Percentiles rank a stretch among this genome's conserved stretches.
phyloP scores from a whole-genome alignment of 1,140 invertebrate species.

The Drosophila funebris region DNA sequence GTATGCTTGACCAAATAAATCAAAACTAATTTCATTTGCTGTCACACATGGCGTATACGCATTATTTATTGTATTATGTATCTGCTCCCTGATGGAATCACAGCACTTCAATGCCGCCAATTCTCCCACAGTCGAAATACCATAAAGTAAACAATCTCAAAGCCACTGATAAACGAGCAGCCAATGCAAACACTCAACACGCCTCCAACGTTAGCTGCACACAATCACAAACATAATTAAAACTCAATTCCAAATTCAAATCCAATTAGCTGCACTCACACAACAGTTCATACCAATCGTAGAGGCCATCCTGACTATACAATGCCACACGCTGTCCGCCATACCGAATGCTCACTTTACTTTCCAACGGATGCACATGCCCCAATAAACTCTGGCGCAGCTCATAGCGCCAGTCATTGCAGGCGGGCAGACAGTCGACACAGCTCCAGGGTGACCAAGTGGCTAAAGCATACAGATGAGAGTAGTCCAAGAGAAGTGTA shows the following conservation, averaged over 20 bases:
- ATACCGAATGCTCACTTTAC: conserved; percentile 23
- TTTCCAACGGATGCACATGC: not conserved
- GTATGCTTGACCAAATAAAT: conserved; percentile 48
- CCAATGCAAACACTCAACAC: conserved; percentile 67
- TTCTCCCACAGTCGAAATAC: conserved; percentile 60
- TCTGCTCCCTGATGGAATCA: not conserved
- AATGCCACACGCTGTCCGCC: conserved; percentile 8
- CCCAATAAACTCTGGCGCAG: conserved; percentile 26
- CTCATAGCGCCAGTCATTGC: conserved; percentile 34
- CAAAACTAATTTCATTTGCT: conserved; percentile 59
- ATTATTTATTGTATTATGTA: conserved; percentile 49
- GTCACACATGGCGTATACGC: conserved; percentile 59
- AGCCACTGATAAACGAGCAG: conserved; percentile 67
- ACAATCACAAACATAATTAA: not conserved
- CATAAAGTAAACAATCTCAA: conserved; percentile 66
- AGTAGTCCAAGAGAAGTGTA: not conserved
- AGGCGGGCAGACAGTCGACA: conserved; percentile 18
- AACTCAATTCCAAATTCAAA: not conserved
- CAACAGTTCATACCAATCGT: conserved; percentile 39
- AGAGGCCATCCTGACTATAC: conserved; percentile 30
- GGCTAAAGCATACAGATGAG: not conserved
- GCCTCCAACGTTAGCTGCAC: conserved; percentile 56
- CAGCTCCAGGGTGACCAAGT: conserved; percentile 32
- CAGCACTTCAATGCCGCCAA: conserved; percentile 46
- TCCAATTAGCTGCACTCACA: conserved; percentile 30